Percentiles rank a stretch among this genome's conserved stretches.
phyloP scores from a whole-genome alignment of 2,797 vertebrate genomes.

The Calcarius lapponicus region DNA sequence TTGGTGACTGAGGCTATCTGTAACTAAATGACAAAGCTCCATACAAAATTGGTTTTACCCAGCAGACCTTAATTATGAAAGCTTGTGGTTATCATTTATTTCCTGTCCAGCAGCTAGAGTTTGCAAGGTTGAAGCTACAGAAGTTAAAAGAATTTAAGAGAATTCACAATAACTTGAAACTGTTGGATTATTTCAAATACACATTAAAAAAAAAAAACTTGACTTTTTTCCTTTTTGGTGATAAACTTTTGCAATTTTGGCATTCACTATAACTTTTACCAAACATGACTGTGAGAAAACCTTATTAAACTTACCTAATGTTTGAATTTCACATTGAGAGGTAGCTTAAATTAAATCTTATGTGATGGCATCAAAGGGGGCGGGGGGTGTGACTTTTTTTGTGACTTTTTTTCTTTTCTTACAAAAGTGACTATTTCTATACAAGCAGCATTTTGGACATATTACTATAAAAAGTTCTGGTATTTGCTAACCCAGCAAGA shows the following conservation, averaged over 20 bases:
- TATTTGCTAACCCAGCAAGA: slow-evolving; percentile 41
- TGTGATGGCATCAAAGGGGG: slow-evolving; percentile 31
- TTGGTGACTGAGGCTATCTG: slow-evolving; percentile 51
- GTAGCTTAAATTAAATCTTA: slow-evolving; percentile 78
- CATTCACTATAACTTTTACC: slow-evolving; percentile 55
- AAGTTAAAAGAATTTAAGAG: slow-evolving; percentile 50
- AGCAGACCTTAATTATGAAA: slow-evolving; percentile 58
- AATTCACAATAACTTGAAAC: slow-evolving; percentile 48
- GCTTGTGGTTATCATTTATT: slow-evolving; percentile 61
- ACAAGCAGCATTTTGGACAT: slow-evolving; percentile 73
- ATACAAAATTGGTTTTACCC: slow-evolving; percentile 44
- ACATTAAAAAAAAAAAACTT: neutral
- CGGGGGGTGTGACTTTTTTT: neutral
- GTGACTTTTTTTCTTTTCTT: slow-evolving; percentile 56
- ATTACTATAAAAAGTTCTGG: slow-evolving; percentile 59
- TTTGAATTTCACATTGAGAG: slow-evolving; percentile 74
- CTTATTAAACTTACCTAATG: slow-evolving; percentile 46
- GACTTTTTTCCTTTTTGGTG: slow-evolving; percentile 58
- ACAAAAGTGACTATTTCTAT: slow-evolving; percentile 70
- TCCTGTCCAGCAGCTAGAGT: slow-evolving; percentile 52
- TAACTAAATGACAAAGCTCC: slow-evolving; percentile 58
- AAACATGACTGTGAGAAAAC: slow-evolving; percentile 53
- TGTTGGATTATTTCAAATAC: slow-evolving; percentile 21
- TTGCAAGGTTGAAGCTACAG: slow-evolving; percentile 46
- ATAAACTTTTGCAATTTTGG: slow-evolving; percentile 70